phyloP scores from a whole-genome alignment of 2,888 invertebrate species.

The Stenurella melanura region DNA sequence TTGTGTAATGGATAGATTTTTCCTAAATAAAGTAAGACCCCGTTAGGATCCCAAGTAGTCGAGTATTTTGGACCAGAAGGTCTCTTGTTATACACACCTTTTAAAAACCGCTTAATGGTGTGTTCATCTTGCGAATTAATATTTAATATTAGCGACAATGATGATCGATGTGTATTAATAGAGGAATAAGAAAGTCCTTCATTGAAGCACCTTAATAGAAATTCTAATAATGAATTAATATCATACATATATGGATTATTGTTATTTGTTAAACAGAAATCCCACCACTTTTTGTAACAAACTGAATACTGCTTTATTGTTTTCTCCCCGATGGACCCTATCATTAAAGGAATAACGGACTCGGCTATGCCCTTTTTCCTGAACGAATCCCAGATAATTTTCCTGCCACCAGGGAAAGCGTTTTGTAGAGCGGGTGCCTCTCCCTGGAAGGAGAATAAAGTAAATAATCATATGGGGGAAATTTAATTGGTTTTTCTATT shows the following conservation, averaged over 20 bases:
- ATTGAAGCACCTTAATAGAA: not conserved
- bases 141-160: too few species aligned
- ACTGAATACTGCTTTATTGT: not conserved
- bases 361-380: not conserved
- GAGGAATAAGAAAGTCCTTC: not conserved
- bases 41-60: too few species aligned
- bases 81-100: too few species aligned
- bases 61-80: too few species aligned
- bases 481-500: not conserved
- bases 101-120: too few species aligned
- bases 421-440: not conserved
- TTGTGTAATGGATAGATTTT: too few species aligned
- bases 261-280: not conserved
- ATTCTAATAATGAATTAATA: not conserved
- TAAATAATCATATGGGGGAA: too few species aligned
- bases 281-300: not conserved
- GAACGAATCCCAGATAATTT: not conserved
- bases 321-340: not conserved
- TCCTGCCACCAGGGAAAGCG: constrained; percentile 4
- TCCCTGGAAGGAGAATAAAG: not conserved
- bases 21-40: too few species aligned
- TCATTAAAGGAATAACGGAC: not conserved
- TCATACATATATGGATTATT: not conserved
- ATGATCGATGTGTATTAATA: not conserved
- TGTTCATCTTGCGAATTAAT: too few species aligned